Evolutionary conservation across 2,797 vertebrate species (phyloP).

Genomic region (Cossypha polioptera): DNA sequence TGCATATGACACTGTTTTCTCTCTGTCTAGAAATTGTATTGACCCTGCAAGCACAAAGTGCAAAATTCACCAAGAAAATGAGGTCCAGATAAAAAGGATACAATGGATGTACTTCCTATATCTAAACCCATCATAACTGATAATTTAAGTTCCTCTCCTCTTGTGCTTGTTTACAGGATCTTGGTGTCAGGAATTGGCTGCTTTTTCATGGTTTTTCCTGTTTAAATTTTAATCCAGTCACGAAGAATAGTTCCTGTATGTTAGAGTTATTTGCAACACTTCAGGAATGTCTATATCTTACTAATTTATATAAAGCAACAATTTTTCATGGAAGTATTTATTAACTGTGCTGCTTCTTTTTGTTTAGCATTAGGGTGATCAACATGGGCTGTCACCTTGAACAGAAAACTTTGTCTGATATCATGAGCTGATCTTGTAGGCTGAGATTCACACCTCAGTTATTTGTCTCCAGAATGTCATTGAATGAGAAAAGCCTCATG

Average conservation of each 20-base stretch:
- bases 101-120: not conserved
- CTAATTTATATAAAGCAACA: not conserved
- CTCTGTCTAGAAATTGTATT: not conserved
- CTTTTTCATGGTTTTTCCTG: not conserved
- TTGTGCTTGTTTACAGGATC: slow-evolving; percentile 19
- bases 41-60: not conserved
- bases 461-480: not conserved
- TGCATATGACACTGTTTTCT: not conserved
- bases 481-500: not conserved
- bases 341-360: not conserved
- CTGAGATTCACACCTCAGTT: not conserved
- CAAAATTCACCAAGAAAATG: not conserved
- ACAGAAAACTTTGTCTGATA: not conserved
- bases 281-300: not conserved
- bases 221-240: not conserved
- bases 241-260: not conserved
- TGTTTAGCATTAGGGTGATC: not conserved
- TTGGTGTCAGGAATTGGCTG: not conserved
- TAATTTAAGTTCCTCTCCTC: not conserved
- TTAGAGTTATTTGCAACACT: not conserved
- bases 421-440: not conserved
- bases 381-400: fast-evolving
- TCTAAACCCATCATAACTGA: not conserved
- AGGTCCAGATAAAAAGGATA: not conserved
- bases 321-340: not conserved